Evolutionary conservation across 2,113 vertebrate genomes (phyloP).

Genomic region (Sturnira hondurensis): DNA sequence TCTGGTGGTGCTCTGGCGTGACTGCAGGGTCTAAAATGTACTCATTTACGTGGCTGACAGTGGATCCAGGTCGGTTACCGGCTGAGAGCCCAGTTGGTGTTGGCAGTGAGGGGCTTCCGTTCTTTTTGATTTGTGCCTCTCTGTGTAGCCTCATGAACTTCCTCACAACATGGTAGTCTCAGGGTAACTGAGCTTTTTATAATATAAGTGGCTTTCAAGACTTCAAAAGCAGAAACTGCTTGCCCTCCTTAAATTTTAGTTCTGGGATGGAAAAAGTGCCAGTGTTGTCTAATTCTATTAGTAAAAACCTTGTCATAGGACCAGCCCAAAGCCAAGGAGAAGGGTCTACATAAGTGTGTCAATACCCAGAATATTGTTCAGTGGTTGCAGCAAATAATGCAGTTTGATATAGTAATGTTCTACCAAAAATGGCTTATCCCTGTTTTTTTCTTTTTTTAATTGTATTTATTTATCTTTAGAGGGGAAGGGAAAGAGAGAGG

Average conservation of each 20-base stretch:
- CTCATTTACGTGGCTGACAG: background rate
- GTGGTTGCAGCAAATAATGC: background rate
- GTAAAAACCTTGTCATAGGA: background rate
- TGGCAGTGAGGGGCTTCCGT: background rate
- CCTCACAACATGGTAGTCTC: background rate
- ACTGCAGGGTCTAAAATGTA: background rate
- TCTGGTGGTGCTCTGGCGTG: background rate
- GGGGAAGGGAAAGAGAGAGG: no score
- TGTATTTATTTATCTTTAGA: no score
- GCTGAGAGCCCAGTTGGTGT: background rate
- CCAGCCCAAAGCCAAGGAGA: background rate
- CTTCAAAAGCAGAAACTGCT: background rate
- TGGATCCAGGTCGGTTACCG: background rate
- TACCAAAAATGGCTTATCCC: background rate
- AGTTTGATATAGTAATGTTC: background rate
- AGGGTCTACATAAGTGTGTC: background rate
- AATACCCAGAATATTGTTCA: background rate
- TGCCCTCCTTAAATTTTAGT: background rate
- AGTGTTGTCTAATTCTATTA: background rate
- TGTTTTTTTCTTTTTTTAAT: no score
- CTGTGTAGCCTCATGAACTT: background rate
- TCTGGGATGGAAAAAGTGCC: background rate
- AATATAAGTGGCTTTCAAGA: background rate
- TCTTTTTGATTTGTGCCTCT: accelerated
- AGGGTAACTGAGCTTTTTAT: background rate